Conservation (phyloP, 2,113 vertebrate species). For the Xerus inauris region DNA sequence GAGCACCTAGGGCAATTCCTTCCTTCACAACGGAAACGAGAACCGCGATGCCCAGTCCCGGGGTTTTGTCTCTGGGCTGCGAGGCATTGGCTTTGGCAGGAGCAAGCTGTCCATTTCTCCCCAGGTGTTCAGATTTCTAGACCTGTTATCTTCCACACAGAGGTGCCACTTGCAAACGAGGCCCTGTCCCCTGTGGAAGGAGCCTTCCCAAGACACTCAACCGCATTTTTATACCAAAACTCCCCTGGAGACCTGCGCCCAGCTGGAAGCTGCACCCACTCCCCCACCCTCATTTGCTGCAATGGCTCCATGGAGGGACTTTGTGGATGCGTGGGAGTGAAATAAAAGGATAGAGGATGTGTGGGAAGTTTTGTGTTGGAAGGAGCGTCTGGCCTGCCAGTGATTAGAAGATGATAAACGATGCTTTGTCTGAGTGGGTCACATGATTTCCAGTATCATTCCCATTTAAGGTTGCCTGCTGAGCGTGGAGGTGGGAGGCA, state of each 20-base stretch:
- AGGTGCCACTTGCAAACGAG: fast-evolving
- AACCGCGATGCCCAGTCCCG: fast-evolving
- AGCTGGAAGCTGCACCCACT: not conserved
- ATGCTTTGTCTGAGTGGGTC: slow-evolving; percentile 41
- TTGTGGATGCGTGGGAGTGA: not conserved
- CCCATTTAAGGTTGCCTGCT: not conserved
- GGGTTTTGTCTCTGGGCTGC: not conserved
- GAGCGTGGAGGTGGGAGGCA: not conserved
- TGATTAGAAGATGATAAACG: slow-evolving; percentile 39
- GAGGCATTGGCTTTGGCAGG: not conserved
- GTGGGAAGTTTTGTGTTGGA: slow-evolving; percentile 67
- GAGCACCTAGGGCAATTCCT: not conserved
- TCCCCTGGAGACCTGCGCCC: not conserved
- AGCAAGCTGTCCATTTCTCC: too few species aligned
- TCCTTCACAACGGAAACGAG: not conserved
- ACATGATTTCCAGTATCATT: not conserved
- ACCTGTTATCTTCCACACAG: fast-evolving
- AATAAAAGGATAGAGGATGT: not conserved
- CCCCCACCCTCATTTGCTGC: too few species aligned
- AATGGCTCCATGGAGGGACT: not conserved
- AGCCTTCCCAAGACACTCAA: not conserved
- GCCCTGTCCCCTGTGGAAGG: not conserved
- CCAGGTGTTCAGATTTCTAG: not conserved
- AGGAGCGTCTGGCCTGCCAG: not conserved
- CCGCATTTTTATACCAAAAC: not conserved